A percentile compares a stretch with the other conserved stretches of the same genome.
Evolutionary conservation across 2,888 invertebrate species (phyloP).

Genomic region (Nomada ruficornis): DNA sequence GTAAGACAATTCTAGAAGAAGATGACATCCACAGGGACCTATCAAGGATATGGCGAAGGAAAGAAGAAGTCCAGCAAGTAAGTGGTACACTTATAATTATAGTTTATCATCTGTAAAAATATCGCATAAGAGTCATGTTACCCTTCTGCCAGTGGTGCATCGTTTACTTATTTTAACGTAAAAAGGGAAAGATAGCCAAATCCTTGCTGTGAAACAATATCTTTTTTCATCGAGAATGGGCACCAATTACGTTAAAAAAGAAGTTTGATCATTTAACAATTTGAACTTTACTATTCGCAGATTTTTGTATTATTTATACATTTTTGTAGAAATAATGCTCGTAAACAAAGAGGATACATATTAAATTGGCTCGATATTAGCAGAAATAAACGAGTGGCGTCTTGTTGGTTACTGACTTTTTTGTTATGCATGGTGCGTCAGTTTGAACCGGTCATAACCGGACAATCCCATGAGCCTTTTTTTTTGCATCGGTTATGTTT

Average conservation of each 20-base stretch:
- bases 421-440: constrained; percentile 62
- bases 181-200: background rate
- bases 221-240: background rate
- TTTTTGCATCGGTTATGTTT: constrained; percentile 30
- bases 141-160: constrained; percentile 25
- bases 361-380: constrained; percentile 13
- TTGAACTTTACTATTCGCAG: constrained; percentile 22
- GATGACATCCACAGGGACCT: constrained; percentile 88
- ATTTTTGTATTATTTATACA: background rate
- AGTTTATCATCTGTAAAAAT: constrained; percentile 28
- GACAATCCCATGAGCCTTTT: constrained; percentile 66
- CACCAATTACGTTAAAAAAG: too few relatives aligned
- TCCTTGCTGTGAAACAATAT: background rate
- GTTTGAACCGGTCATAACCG: constrained; percentile 75
- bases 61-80: constrained; percentile 88
- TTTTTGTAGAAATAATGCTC: background rate
- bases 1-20: constrained; percentile 51
- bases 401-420: constrained; percentile 52
- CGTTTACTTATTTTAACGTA: constrained; percentile 29
- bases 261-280: background rate
- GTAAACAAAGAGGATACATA: background rate
- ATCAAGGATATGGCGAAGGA: constrained; percentile 86
- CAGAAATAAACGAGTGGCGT: constrained; percentile 42
- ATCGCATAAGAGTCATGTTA: constrained; percentile 18
- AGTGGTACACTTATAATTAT: constrained; percentile 77